Conservation (phyloP, 2,113 vertebrate species). For the Dryoscopus gambensis region DNA sequence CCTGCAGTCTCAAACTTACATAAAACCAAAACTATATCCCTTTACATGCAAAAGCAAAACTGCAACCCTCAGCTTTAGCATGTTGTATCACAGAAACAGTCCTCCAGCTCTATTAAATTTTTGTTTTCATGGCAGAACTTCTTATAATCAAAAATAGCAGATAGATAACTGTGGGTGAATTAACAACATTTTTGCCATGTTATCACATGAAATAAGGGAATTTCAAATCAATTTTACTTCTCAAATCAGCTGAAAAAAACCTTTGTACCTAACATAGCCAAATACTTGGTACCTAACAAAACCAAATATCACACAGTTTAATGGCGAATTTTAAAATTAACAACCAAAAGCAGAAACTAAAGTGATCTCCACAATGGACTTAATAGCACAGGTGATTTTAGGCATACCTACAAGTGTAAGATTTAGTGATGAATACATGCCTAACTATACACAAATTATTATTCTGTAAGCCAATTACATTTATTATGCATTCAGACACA, state of each 20-base stretch:
- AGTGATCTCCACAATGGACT: neutral
- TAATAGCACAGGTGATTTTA: neutral
- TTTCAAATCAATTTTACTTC: neutral
- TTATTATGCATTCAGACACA: neutral
- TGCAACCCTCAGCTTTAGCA: neutral
- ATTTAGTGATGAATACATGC: neutral
- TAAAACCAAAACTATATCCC: neutral
- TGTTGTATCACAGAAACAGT: neutral
- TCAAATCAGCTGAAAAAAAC: neutral
- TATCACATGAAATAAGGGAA: neutral
- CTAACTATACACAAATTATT: neutral
- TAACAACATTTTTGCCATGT: neutral
- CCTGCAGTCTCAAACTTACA: neutral
- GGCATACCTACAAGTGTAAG: neutral
- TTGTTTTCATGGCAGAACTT: neutral
- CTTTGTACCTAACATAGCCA: neutral
- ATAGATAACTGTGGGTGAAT: neutral
- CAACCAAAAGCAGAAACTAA: neutral
- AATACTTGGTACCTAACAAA: neutral
- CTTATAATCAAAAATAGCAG: neutral
- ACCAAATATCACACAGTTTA: neutral
- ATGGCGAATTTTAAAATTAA: neutral
- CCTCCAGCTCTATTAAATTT: neutral
- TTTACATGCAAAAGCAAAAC: neutral
- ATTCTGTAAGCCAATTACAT: neutral